Conservation (phyloP, 2,113 vertebrate species). For the Planiliza haematocheilus region DNA sequence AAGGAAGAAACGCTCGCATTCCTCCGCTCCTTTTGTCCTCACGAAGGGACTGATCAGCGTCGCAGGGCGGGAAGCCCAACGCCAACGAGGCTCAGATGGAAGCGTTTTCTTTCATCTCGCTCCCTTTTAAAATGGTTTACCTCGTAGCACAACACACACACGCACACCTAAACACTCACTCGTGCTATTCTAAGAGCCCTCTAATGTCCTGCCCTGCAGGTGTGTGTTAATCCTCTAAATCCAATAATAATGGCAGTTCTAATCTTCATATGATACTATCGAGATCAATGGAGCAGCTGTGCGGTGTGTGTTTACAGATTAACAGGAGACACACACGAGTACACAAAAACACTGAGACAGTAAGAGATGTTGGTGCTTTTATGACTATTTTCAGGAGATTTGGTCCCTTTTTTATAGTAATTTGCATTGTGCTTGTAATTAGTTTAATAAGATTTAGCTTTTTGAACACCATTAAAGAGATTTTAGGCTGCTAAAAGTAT, state of each 20-base stretch:
- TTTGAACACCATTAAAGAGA: too few species aligned
- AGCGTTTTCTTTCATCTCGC: conserved; percentile 57
- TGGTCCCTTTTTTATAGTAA: background rate
- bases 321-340: conserved; percentile 1
- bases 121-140: conserved; percentile 60
- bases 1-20: conserved; percentile 23
- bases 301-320: conserved; percentile 27
- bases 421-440: background rate
- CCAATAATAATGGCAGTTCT: conserved; percentile 62
- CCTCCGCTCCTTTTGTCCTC: conserved; percentile 23
- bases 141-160: conserved; percentile 24
- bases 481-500: too few species aligned
- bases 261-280: conserved; percentile 47
- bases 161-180: conserved; percentile 19
- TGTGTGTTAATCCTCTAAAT: conserved; percentile 73
- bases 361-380: background rate
- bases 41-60: conserved; percentile 52
- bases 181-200: conserved; percentile 23
- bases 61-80: conserved; percentile 50
- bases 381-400: background rate
- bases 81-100: conserved; percentile 51
- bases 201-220: conserved; percentile 69
- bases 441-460: too few species aligned
- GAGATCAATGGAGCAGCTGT: conserved; percentile 65
- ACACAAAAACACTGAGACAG: background rate